Evolutionary conservation across 2,113 vertebrate species (phyloP), one percentile per base, ranked within the genome.

Genomic region (Zootoca vivipara): DNA sequence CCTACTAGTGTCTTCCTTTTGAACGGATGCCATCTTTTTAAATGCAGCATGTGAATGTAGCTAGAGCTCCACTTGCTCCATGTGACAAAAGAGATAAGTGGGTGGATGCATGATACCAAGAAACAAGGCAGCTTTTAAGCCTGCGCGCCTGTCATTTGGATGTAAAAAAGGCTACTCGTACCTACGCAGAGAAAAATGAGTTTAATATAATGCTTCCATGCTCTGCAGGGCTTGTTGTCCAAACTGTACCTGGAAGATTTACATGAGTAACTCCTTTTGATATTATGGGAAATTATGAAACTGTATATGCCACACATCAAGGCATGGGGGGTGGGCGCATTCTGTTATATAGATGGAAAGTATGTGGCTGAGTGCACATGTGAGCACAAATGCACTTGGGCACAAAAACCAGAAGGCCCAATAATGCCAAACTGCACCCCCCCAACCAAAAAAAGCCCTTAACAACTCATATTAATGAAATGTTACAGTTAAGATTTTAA

Each of bases 401-500:
- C 7, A 26, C 38, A 87, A 72, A 16, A 79, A 78, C 82, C 85
- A 89, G 86, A 33, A 89, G 35, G 81, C 9, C 52, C 28, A 91
- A 73, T 69, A 58, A 89, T 70, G 12, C 56, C 40, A 83, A 72
- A 82, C 20, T 74, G 15, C 70, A 85, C 12, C 46, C 10, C 65
- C 24, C 13, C 74, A 65, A 65, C 22, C 24, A 35, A 83, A 72
- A 73, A 75, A 58, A 74, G 67, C 35, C 90, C 69, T 67, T 18
- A 42, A 83, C 62, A 85, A 83, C 3, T 40, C 83, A 84, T 81
- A 87, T 89, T 92, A 95, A 91, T 38, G 83, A 85, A 94, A 65
- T 62, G 69, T 77, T 89, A 92, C 67, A 56, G 86, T 87, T 93
- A 92, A 86, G 89, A 92, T 91, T 95, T 90, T 95, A 94, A 94